Evolutionary conservation across 2,888 invertebrate genomes (phyloP).

Genomic region (Lacanobia oleracea): DNA sequence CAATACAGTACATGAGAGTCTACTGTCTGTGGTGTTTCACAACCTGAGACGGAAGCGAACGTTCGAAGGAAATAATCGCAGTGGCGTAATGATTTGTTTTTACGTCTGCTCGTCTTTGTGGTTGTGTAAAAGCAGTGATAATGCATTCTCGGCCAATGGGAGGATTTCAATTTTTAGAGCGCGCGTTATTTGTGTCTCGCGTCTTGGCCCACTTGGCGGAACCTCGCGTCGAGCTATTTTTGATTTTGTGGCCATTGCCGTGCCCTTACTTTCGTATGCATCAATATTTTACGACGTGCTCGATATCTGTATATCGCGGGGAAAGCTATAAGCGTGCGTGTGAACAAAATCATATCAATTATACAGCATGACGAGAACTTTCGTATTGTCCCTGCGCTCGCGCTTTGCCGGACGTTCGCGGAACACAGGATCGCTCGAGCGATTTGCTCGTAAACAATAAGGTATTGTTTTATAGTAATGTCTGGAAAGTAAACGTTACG

Average conservation of each 20-base stretch:
- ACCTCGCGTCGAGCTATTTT: conserved; percentile 82
- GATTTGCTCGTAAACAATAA: conserved; percentile 77
- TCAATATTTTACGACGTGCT: conserved; percentile 56
- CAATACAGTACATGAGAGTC: conserved; percentile 42
- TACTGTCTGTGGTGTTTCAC: conserved; percentile 45
- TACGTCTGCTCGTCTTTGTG: conserved; percentile 65
- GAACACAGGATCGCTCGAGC: conserved; percentile 67
- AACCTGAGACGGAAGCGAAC: conserved; percentile 64
- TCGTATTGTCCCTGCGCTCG: conserved; percentile 66
- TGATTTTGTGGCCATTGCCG: conserved; percentile 82
- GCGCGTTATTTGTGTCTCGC: conserved; percentile 76
- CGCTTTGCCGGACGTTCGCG: conserved; percentile 48
- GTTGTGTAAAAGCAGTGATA: conserved; percentile 71
- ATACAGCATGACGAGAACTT: conserved; percentile 68
- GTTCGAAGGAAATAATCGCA: conserved; percentile 66
- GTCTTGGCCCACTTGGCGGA: conserved; percentile 82
- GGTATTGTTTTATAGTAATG: conserved; percentile 77
- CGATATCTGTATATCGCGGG: conserved; percentile 61
- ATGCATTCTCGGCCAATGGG: conserved; percentile 73
- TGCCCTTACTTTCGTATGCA: conserved; percentile 73
- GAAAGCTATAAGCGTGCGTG: conserved; percentile 67
- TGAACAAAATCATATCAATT: conserved; percentile 71
- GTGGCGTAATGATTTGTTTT: conserved; percentile 71
- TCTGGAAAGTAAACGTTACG: conserved; percentile 77
- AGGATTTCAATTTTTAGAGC: conserved; percentile 72